phyloP scores from a whole-genome alignment of 2,888 invertebrate species.

The Lingula anatina region DNA sequence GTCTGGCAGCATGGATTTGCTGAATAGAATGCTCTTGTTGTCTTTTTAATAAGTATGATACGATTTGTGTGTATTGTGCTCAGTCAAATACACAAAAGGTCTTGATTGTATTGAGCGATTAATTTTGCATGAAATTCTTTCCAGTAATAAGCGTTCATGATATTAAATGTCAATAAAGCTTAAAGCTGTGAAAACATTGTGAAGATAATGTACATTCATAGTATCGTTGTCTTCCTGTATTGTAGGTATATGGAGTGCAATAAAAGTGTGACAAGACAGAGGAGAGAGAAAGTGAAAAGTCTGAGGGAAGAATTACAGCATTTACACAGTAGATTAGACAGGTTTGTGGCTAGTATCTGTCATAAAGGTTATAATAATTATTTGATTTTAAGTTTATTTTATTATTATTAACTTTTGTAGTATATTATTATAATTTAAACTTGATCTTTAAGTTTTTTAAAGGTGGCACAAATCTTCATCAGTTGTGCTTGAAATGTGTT shows the following conservation, averaged over 20 bases:
- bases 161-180: no score
- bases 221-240: neutral
- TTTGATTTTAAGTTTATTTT: neutral
- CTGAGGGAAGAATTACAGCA: conserved; percentile 44
- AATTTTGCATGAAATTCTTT: no score
- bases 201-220: no score
- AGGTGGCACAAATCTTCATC: no score
- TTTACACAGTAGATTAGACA: conserved; percentile 46
- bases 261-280: conserved; percentile 44
- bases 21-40: neutral
- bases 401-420: neutral
- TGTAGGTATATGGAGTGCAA: conserved; percentile 52
- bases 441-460: conserved; percentile 19
- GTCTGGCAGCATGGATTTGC: conserved; percentile 1
- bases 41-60: conserved; percentile 1
- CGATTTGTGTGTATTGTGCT: no score
- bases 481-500: no score
- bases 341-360: conserved; percentile 28
- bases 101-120: no score
- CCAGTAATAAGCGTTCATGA: no score
- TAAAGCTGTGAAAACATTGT: no score
- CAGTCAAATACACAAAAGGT: no score
- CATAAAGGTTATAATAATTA: neutral
- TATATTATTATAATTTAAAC: neutral
- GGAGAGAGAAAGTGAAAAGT: conserved; percentile 49